phyloP scores from a whole-genome alignment of 2,797 vertebrate species.

The Zenarchopterus dispar region DNA sequence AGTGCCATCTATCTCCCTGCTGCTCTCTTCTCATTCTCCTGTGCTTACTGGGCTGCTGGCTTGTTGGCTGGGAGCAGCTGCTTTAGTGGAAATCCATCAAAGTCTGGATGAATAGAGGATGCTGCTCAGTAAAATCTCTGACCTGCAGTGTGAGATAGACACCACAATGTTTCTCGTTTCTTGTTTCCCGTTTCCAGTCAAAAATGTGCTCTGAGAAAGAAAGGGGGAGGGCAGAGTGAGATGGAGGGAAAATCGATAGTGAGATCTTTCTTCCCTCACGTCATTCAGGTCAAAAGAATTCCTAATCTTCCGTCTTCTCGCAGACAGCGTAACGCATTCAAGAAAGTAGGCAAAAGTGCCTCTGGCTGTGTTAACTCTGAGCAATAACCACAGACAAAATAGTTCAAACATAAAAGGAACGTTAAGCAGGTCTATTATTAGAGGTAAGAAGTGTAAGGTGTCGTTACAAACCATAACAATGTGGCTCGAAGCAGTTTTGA shows the following conservation, averaged over 20 bases:
- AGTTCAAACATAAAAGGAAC: too few relatives aligned
- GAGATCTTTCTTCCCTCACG: constrained; percentile 28
- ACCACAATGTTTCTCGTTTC: constrained; percentile 46
- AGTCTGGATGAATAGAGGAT: constrained; percentile 65
- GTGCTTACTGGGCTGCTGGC: constrained; percentile 61
- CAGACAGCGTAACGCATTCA: constrained; percentile 13
- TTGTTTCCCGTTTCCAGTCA: constrained; percentile 56
- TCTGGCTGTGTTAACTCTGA: background rate
- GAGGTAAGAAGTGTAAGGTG: too few relatives aligned
- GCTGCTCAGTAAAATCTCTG: constrained; percentile 57
- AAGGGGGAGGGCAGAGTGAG: background rate
- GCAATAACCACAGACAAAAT: background rate
- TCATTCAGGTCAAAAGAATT: constrained; percentile 45
- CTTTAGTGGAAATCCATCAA: constrained; percentile 70
- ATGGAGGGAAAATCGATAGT: constrained; percentile 21
- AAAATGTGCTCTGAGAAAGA: constrained; percentile 22
- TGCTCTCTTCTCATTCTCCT: constrained; percentile 43
- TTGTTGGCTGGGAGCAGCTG: constrained; percentile 71
- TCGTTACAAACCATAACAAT: too few relatives aligned
- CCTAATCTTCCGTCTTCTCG: constrained; percentile 16
- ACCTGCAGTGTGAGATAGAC: constrained; percentile 63
- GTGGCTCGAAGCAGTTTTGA: too few relatives aligned
- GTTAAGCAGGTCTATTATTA: too few relatives aligned
- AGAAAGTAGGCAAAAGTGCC: constrained; percentile 8
- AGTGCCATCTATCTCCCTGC: constrained; percentile 74